phyloP scores from a whole-genome alignment of 2,113 vertebrate species.

The Coreoperca whiteheadi region DNA sequence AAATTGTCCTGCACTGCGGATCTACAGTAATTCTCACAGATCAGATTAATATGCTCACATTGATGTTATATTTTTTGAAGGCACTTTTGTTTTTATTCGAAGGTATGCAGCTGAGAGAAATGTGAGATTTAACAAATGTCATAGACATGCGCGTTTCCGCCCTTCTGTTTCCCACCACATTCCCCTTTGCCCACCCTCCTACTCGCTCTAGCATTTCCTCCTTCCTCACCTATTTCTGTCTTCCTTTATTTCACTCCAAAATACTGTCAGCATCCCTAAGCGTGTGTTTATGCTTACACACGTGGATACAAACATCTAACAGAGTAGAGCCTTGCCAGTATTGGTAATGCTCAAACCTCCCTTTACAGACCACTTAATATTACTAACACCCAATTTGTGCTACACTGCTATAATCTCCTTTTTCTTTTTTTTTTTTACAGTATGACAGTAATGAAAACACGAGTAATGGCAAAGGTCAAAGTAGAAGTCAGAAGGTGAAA shows the following conservation, averaged over 20 bases:
- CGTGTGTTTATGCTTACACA: neutral
- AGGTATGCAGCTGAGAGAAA: neutral
- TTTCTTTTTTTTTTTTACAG: neutral
- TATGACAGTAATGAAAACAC: conserved; percentile 11
- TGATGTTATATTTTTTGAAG: neutral
- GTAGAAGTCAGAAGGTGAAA: neutral
- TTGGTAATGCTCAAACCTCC: neutral
- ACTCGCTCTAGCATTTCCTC: neutral
- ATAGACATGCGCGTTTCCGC: neutral
- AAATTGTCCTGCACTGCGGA: neutral
- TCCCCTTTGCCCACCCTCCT: neutral
- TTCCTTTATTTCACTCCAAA: neutral
- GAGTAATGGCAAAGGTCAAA: neutral
- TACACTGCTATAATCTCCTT: neutral
- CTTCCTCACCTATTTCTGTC: neutral
- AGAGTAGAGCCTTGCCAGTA: neutral
- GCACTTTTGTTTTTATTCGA: neutral
- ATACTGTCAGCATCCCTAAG: neutral
- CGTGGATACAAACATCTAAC: neutral
- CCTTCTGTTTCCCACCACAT: neutral
- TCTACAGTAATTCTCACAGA: neutral
- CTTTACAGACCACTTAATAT: neutral
- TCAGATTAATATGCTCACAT: neutral
- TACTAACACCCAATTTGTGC: neutral
- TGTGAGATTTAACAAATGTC: conserved; percentile 3